phyloP scores from a whole-genome alignment of 2,797 vertebrate genomes.

The Austrolebias charrua region DNA sequence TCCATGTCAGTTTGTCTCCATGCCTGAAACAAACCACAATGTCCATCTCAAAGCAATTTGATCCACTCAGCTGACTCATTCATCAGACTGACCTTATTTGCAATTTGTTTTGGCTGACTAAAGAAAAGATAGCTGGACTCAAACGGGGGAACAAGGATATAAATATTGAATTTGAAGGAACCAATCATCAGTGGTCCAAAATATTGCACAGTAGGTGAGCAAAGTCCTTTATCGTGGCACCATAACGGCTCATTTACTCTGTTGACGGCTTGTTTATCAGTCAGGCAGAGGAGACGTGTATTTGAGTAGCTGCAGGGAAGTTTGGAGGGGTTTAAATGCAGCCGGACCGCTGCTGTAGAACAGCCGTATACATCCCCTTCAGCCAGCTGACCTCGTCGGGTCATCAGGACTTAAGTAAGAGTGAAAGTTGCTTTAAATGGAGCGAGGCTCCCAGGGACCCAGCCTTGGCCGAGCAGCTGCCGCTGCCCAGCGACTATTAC shows the following conservation, averaged over 20 bases:
- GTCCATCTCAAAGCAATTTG: slow-evolving; percentile 78
- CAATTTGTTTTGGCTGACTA: slow-evolving; percentile 53
- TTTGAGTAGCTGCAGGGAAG: slow-evolving; percentile 70
- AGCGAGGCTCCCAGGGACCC: slow-evolving; percentile 72
- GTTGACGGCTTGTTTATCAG: slow-evolving; percentile 80
- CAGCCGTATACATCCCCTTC: slow-evolving; percentile 68
- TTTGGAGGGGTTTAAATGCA: slow-evolving; percentile 63
- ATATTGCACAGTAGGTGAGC: slow-evolving; percentile 59
- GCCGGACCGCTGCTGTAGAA: slow-evolving; percentile 46
- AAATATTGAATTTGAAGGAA: slow-evolving; percentile 64
- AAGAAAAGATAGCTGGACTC: slow-evolving; percentile 51
- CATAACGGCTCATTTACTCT: slow-evolving; percentile 68
- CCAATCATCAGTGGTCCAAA: slow-evolving; percentile 53
- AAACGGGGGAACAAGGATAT: slow-evolving; percentile 30
- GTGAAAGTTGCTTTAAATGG: slow-evolving; percentile 85
- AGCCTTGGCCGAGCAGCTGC: slow-evolving; percentile 84
- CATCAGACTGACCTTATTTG: slow-evolving; percentile 77
- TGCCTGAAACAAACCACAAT: slow-evolving; percentile 74
- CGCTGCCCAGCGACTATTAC: slow-evolving; percentile 87
- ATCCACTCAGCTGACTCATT: slow-evolving; percentile 75
- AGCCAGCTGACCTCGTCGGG: slow-evolving; percentile 79
- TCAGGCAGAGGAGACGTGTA: slow-evolving; percentile 58
- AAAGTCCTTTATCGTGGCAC: slow-evolving; percentile 59
- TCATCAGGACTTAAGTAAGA: slow-evolving; percentile 84
- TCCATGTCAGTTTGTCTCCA: slow-evolving; percentile 71